A percentile compares a stretch with the other conserved stretches of the same genome.
Conservation (phyloP, 1,140 invertebrate species). For the Lamellibrachia luymesi region DNA sequence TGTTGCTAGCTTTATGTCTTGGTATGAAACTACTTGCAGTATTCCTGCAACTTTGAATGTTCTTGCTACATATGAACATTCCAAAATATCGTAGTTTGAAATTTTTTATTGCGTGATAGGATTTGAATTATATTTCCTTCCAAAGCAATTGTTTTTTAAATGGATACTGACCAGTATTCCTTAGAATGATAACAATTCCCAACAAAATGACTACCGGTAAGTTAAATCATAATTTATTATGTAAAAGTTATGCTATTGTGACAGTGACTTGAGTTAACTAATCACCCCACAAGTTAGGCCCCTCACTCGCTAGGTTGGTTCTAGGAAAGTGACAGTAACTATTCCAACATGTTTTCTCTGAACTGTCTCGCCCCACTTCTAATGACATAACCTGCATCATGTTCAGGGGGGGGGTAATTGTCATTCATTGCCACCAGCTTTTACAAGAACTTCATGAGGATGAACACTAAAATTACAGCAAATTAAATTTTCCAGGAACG, state of each 20-base stretch:
- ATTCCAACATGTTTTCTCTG: background rate
- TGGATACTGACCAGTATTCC: background rate
- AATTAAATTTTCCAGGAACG: background rate
- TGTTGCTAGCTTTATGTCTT: background rate
- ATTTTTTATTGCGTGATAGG: too few relatives aligned
- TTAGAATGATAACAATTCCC: background rate
- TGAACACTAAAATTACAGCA: background rate
- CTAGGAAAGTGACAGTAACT: background rate
- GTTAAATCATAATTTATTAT: background rate
- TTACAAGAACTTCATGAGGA: background rate
- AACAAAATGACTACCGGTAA: background rate
- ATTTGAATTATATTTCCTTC: background rate
- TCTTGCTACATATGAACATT: background rate
- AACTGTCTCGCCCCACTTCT: background rate
- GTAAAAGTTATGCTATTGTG: background rate
- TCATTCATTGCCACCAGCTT: background rate
- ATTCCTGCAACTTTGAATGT: background rate
- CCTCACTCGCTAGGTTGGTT: background rate
- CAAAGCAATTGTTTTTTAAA: background rate
- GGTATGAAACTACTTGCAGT: too few relatives aligned
- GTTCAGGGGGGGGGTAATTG: background rate
- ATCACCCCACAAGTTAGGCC: background rate
- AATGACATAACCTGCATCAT: background rate
- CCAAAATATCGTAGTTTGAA: background rate
- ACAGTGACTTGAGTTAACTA: background rate